phyloP scores from a whole-genome alignment of 2,888 invertebrate genomes.

The Gibbula magus region DNA sequence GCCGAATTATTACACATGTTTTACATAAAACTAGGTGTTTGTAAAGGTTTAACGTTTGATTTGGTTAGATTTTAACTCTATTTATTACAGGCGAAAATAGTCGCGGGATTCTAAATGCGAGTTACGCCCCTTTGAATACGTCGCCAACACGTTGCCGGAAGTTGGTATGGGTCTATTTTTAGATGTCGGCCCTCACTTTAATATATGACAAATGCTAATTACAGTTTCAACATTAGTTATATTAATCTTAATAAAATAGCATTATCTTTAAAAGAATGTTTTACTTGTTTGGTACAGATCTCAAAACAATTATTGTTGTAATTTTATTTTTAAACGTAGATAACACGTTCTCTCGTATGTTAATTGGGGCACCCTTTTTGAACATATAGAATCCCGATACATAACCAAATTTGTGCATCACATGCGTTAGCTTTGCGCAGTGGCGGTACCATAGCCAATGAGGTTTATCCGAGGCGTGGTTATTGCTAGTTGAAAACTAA shows the following conservation, averaged over 20 bases:
- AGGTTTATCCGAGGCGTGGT: slow-evolving; percentile 74
- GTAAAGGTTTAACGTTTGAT: too few relatives aligned
- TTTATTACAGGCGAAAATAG: too few relatives aligned
- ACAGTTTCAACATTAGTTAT: too few relatives aligned
- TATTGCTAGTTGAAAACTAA: slow-evolving; percentile 75
- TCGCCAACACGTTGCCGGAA: background rate
- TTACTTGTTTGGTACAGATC: too few relatives aligned
- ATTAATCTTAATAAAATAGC: too few relatives aligned
- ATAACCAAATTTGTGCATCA: background rate
- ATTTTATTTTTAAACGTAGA: background rate
- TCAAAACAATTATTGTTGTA: background rate
- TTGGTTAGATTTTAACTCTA: too few relatives aligned
- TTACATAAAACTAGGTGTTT: too few relatives aligned
- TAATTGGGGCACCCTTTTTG: background rate
- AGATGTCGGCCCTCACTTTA: background rate
- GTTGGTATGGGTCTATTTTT: background rate
- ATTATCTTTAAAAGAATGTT: background rate
- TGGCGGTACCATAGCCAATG: slow-evolving; percentile 69
- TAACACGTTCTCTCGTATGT: background rate
- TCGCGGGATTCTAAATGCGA: too few relatives aligned
- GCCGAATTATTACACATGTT: too few relatives aligned
- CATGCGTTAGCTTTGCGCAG: slow-evolving; percentile 59
- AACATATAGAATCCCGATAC: background rate
- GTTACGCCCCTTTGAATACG: too few relatives aligned
- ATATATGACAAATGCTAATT: background rate